Evolutionary conservation across 2,888 invertebrate species (phyloP).

Genomic region (Eupithecia centaureata): DNA sequence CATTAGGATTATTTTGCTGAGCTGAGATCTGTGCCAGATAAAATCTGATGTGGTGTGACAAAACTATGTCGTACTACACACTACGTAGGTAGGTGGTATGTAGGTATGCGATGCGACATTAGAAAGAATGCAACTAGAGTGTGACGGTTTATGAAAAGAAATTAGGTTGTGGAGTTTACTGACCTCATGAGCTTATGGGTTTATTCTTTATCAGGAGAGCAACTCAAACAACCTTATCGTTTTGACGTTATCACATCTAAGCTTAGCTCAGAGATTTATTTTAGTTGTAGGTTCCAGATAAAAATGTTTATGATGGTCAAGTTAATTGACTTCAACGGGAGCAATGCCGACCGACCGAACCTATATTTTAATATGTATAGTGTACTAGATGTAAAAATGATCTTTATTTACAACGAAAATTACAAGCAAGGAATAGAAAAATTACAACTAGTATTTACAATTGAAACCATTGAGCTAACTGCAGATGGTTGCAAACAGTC

Average conservation of each 20-base stretch:
- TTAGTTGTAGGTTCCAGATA: neutral
- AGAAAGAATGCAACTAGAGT: conserved; percentile 64
- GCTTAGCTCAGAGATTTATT: neutral
- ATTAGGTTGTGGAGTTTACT: conserved; percentile 68
- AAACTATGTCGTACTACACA: conserved; percentile 11
- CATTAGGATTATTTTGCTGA: conserved; percentile 6
- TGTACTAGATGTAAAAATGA: too few relatives aligned
- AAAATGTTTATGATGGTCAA: neutral
- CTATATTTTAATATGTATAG: too few relatives aligned
- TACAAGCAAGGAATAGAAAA: too few relatives aligned
- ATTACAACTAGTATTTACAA: too few relatives aligned
- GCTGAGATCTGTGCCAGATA: conserved; percentile 8
- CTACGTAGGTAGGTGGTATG: conserved; percentile 28
- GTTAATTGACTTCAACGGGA: neutral
- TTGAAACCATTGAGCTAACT: too few relatives aligned
- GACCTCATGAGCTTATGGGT: conserved; percentile 41
- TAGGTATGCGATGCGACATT: conserved; percentile 64
- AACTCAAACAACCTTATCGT: conserved; percentile 27
- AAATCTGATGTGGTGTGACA: conserved; percentile 13
- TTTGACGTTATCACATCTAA: conserved; percentile 11
- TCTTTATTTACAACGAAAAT: too few relatives aligned
- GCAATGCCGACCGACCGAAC: neutral
- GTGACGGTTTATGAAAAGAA: conserved; percentile 75
- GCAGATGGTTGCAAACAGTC: too few relatives aligned
- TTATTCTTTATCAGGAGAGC: conserved; percentile 27